Evolutionary conservation across 2,888 invertebrate genomes (phyloP).

Genomic region (Drosophila paramelanica): DNA sequence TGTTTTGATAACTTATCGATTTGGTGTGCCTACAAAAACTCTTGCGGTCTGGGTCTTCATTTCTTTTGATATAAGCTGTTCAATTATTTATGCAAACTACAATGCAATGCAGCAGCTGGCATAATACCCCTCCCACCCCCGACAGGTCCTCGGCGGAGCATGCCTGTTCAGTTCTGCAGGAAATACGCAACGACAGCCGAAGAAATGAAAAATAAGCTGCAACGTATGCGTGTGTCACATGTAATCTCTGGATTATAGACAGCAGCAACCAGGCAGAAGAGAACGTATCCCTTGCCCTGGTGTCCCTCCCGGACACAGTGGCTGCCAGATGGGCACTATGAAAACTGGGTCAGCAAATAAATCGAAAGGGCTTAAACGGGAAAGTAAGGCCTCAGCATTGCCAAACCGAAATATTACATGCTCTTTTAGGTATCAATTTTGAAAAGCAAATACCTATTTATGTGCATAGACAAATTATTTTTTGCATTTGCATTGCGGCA

Average conservation of each 20-base stretch:
- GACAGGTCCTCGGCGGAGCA: neutral
- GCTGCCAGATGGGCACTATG: conserved; percentile 38
- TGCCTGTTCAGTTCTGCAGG: conserved; percentile 16
- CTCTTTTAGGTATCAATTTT: conserved; percentile 26
- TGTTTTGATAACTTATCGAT: conserved; percentile 32
- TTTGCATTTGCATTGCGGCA: neutral
- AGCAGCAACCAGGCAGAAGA: conserved; percentile 51
- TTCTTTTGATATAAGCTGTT: conserved; percentile 36
- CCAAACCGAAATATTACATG: conserved; percentile 37
- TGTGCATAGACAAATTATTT: conserved; percentile 4
- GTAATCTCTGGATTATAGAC: conserved; percentile 78
- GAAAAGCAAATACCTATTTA: conserved; percentile 1
- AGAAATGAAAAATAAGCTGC: conserved; percentile 81
- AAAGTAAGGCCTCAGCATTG: conserved; percentile 29
- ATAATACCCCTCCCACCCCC: conserved; percentile 3
- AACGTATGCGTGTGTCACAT: conserved; percentile 79
- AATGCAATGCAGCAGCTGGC: conserved; percentile 51
- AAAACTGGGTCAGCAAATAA: conserved; percentile 77
- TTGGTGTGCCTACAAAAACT: conserved; percentile 15
- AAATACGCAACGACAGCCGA: conserved; percentile 63
- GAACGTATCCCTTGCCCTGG: conserved; percentile 1
- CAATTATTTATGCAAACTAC: conserved; percentile 76
- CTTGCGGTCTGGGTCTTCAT: conserved; percentile 27
- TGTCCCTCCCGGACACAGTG: conserved; percentile 7
- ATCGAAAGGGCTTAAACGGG: conserved; percentile 68